These are phyloP conservation scores for Holothuria glaberrima DNA, from an alignment of 35 echinoderm and acorn worm genomes.

Conservation along the genomic window DNA sequence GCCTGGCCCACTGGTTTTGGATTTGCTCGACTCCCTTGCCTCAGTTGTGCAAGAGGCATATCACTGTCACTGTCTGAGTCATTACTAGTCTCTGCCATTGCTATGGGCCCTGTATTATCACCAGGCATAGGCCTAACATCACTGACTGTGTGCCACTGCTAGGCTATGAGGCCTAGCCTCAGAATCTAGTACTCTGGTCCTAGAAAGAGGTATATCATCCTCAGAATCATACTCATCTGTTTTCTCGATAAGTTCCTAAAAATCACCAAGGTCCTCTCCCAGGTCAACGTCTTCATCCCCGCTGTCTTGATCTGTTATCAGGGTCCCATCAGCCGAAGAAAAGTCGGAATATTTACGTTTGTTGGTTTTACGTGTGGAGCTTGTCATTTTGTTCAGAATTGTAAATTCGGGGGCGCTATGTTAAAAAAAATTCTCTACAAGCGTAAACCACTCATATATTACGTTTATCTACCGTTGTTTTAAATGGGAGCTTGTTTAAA, in stretches of 20 bases:
- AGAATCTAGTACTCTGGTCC: background rate
- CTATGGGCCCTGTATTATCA: background rate
- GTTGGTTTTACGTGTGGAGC: constrained; percentile 2
- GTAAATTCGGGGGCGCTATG: background rate
- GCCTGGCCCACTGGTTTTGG: background rate
- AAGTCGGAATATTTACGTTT: background rate
- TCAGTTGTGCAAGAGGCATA: background rate
- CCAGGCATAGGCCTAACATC: background rate
- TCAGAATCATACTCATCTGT: constrained; percentile 45
- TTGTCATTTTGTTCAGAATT: background rate
- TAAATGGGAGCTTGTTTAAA: background rate
- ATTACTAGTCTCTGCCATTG: background rate
- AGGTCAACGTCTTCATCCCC: background rate
- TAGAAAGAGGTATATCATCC: background rate
- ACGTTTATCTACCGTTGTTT: background rate
- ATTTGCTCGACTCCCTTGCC: background rate
- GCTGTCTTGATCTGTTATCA: background rate
- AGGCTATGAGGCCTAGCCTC: background rate
- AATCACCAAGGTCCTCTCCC: background rate
- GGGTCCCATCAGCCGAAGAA: background rate
- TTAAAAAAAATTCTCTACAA: background rate
- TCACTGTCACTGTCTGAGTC: constrained; percentile 14
- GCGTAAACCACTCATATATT: background rate
- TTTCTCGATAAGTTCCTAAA: background rate
- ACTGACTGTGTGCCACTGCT: background rate